A percentile compares a stretch with the other conserved stretches of the same genome.
These are phyloP conservation scores for Lepisosteus oculatus DNA, from an alignment of 2,113 vertebrate genomes.

Conservation along the genomic window DNA sequence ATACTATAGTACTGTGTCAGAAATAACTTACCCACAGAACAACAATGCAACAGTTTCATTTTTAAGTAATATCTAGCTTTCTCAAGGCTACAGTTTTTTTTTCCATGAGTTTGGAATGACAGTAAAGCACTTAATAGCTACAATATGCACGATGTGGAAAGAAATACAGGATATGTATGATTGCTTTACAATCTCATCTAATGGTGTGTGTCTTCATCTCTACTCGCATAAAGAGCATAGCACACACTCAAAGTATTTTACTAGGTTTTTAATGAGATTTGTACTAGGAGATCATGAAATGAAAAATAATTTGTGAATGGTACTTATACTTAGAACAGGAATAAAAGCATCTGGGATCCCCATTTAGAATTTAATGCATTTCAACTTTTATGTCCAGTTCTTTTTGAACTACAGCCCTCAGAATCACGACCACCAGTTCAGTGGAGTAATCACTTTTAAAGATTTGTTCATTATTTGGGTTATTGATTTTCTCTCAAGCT, in stretches of 20 bases:
- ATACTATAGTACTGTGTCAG: neutral
- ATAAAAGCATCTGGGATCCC: neutral
- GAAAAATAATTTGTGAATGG: neutral
- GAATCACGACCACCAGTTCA: slow-evolving; percentile 17
- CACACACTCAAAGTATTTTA: neutral
- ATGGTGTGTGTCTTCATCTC: slow-evolving; percentile 3
- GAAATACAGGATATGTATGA: neutral
- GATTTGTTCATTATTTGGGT: slow-evolving; percentile 18
- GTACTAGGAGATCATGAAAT: neutral
- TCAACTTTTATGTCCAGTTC: slow-evolving; percentile 5
- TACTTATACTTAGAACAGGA: neutral
- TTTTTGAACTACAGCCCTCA: neutral
- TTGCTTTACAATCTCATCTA: neutral
- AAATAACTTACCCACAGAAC: slow-evolving; percentile 3
- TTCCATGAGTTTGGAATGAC: slow-evolving; percentile 7
- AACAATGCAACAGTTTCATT: neutral
- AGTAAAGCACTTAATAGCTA: neutral
- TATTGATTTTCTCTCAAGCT: slow-evolving; percentile 23
- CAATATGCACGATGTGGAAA: neutral
- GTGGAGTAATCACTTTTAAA: slow-evolving; percentile 23
- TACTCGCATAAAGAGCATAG: neutral
- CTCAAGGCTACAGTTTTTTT: neutral
- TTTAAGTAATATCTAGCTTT: slow-evolving; percentile 7
- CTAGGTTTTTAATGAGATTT: neutral
- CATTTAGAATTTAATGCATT: slow-evolving; percentile 3